phyloP scores from a whole-genome alignment of 2,888 invertebrate species.

The Hofmannophila pseudospretella region DNA sequence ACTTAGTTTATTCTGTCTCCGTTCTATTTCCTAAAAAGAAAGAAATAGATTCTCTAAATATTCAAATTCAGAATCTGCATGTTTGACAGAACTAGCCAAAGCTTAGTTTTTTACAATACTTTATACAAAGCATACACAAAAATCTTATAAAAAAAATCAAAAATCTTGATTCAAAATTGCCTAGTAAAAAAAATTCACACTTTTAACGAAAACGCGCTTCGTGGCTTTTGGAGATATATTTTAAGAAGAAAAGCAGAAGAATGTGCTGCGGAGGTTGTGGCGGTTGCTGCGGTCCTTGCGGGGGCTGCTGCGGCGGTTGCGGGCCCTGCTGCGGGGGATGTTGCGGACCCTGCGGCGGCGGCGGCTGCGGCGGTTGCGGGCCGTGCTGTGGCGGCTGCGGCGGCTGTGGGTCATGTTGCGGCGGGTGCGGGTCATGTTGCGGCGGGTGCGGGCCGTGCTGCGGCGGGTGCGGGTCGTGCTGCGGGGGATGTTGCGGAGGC shows the following conservation, averaged over 20 bases:
- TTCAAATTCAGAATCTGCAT: conserved; percentile 12
- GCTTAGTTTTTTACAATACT: conserved; percentile 32
- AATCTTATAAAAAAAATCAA: conserved; percentile 21
- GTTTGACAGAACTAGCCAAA: not conserved
- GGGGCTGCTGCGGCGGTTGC: conserved; percentile 13
- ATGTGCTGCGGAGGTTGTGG: conserved; percentile 15
- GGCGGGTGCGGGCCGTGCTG: conserved; percentile 20
- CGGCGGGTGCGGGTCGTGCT: conserved; percentile 15
- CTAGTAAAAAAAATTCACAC: conserved; percentile 16
- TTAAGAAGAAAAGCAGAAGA: not conserved
- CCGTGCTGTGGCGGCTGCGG: conserved; percentile 6
- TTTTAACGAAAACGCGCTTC: conserved; percentile 9
- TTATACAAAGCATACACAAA: conserved; percentile 35
- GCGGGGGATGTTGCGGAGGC: conserved; percentile 54
- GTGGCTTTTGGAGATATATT: conserved; percentile 12
- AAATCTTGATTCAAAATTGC: conserved; percentile 19
- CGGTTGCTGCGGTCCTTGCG: conserved; percentile 15
- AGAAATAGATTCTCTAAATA: conserved; percentile 11
- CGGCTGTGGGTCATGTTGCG: conserved; percentile 9
- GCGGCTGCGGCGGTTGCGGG: conserved; percentile 17
- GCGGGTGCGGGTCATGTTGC: conserved; percentile 17
- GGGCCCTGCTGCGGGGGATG: conserved; percentile 21
- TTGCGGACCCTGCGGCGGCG: conserved; percentile 21
- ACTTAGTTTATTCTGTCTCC: no score
- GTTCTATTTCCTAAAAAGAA: not conserved